These are phyloP conservation scores for Denticeps clupeoides DNA, from an alignment of 2,797 vertebrate genomes.

Conservation along the genomic window DNA sequence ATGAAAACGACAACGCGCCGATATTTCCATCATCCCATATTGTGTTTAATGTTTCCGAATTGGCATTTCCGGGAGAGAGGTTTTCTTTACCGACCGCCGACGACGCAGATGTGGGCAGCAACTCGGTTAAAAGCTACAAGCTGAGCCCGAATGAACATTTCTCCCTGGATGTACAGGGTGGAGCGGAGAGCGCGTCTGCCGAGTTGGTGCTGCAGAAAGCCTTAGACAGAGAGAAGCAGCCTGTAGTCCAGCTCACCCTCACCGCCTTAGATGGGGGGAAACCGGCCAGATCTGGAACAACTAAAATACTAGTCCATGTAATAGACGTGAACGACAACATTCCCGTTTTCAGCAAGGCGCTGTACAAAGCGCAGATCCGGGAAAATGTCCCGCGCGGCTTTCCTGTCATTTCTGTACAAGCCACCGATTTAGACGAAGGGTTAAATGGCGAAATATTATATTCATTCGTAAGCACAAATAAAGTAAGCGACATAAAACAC, in stretches of 20 bases:
- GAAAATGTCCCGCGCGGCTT: too few relatives aligned
- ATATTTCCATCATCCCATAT: neutral
- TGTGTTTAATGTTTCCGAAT: slow-evolving; percentile 32
- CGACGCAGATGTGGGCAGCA: slow-evolving; percentile 11
- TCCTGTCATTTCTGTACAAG: too few relatives aligned
- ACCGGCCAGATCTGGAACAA: slow-evolving; percentile 25
- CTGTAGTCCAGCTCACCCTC: slow-evolving; percentile 49
- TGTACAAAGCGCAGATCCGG: too few relatives aligned
- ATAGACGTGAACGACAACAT: too few relatives aligned
- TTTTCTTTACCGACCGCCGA: slow-evolving; percentile 7
- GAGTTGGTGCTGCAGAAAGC: slow-evolving; percentile 58
- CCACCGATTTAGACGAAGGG: too few relatives aligned
- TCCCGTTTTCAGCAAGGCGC: too few relatives aligned
- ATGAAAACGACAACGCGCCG: slow-evolving; percentile 32
- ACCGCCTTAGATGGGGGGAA: slow-evolving; percentile 54
- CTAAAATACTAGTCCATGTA: slow-evolving; percentile 8
- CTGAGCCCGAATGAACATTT: slow-evolving; percentile 19
- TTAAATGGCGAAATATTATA: too few relatives aligned
- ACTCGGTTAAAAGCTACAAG: slow-evolving; percentile 11
- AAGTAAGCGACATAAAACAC: too few relatives aligned
- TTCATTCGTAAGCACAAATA: too few relatives aligned
- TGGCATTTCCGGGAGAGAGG: slow-evolving; percentile 28
- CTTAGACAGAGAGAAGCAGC: slow-evolving; percentile 57
- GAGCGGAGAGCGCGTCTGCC: slow-evolving; percentile 1
- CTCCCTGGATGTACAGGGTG: slow-evolving; percentile 13